These are phyloP conservation scores for Agrotis ipsilon DNA, from an alignment of 2,888 invertebrate genomes.

Conservation along the genomic window DNA sequence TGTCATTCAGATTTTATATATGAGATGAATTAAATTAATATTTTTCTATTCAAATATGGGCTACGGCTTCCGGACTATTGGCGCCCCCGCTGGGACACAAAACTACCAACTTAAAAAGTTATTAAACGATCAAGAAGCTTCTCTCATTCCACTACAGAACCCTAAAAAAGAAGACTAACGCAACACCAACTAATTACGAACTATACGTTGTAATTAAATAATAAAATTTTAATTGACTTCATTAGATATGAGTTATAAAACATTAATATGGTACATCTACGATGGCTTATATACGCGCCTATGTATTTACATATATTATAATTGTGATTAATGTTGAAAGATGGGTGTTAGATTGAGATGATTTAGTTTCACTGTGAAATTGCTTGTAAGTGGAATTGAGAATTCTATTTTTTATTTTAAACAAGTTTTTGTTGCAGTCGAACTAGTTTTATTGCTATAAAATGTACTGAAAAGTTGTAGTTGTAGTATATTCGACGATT, in stretches of 20 bases:
- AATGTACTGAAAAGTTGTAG: too few species aligned
- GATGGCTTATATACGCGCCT: slow-evolving; percentile 30
- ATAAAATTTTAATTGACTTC: slow-evolving; percentile 64
- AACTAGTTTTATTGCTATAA: background rate
- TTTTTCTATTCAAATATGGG: background rate
- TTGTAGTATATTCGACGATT: background rate
- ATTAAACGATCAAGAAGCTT: background rate
- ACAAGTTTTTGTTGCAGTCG: background rate
- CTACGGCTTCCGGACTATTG: background rate
- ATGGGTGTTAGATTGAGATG: slow-evolving; percentile 41
- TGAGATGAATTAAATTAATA: background rate
- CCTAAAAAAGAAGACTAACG: slow-evolving; percentile 14
- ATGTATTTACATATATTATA: slow-evolving; percentile 43
- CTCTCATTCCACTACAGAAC: slow-evolving; percentile 1
- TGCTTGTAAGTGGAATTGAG: slow-evolving; percentile 8
- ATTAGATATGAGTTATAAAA: slow-evolving; percentile 60
- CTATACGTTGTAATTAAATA: slow-evolving; percentile 58
- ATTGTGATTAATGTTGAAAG: slow-evolving; percentile 37
- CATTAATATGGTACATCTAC: slow-evolving; percentile 48
- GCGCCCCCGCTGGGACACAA: slow-evolving; percentile 19
- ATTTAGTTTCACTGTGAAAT: slow-evolving; percentile 30
- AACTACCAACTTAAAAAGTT: background rate
- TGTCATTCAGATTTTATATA: background rate
- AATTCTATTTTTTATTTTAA: background rate
- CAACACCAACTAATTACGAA: slow-evolving; percentile 55